Evolutionary conservation across 2,113 vertebrate species (phyloP), one percentile per base, ranked within the genome.

Genomic region (Calidris pugnax): DNA sequence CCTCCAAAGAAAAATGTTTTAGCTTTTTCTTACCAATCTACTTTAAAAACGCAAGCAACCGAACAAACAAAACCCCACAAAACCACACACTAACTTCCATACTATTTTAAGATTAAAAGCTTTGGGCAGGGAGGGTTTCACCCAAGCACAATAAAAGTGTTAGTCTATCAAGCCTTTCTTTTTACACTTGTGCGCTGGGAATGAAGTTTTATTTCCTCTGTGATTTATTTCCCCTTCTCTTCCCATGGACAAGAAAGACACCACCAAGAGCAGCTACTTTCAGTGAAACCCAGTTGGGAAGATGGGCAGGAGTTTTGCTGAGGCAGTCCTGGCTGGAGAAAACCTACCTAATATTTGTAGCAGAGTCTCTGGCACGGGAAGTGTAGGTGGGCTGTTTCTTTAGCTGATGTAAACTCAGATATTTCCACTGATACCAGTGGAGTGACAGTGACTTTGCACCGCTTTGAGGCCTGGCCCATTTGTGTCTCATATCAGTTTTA

Each of bases 211-310:
- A 78, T 87, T 86, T 64, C 2, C 41, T 43, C 35, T 24, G 39
- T 62, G 62, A 60, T 93, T 92, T 89, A 76, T 91, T 88, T 89
- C 48, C 59, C 32, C 26, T 85, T 77, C 60, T 71, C 28, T 69
- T 51, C 37, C 37, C 21, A 13, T 0, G 13, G 32, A 15, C 14
- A 64, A 72, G 95, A 55, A 79, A 93, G 80, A 41, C 50, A 33
- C 4, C 51, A 67, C 35, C 76, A 82, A 56, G 9, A 72, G 51
- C 67, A 84, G 41, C 43, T 68, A 3, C 69, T 86, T 51, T 32
- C 17, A 78, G 73, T 67, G 72, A 71, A 83, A 92, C 51, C 27
- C 39, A 12, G 4, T 68, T 41, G 82, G 62, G 60, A 76, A 69
- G 69, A 35, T 5, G 47, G 35, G 27, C 43, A 41, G 27, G 63